These are phyloP conservation scores for Danio kyathit DNA, from an alignment of 2,797 vertebrate genomes.

Conservation along the genomic window DNA sequence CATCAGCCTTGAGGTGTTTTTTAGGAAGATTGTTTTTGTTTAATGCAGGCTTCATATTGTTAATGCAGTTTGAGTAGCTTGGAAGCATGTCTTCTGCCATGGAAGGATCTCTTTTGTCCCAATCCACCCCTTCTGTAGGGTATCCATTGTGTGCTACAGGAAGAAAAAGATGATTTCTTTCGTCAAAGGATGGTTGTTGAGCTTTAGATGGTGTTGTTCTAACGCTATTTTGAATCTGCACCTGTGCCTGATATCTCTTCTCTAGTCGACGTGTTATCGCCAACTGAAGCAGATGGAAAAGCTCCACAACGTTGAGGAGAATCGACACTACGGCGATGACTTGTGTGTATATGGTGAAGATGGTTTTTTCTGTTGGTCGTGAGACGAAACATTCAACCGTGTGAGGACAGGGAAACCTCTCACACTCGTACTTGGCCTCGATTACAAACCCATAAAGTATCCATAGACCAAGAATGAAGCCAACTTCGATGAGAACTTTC, in stretches of 20 bases:
- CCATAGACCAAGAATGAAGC: constrained; percentile 83
- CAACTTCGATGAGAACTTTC: constrained; percentile 79
- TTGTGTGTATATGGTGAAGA: constrained; percentile 85
- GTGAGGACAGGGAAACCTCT: constrained; percentile 77
- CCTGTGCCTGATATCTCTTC: constrained; percentile 57
- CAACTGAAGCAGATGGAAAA: constrained; percentile 77
- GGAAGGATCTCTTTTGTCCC: constrained; percentile 37
- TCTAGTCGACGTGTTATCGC: constrained; percentile 69
- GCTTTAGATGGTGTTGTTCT: not conserved
- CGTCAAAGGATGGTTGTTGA: constrained; percentile 50
- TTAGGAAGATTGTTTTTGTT: constrained; percentile 57
- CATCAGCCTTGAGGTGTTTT: constrained; percentile 58
- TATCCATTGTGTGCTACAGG: constrained; percentile 52
- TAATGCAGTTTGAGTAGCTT: constrained; percentile 75
- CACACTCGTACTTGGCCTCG: constrained; percentile 75
- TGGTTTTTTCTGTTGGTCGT: constrained; percentile 84
- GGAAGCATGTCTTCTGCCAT: constrained; percentile 66
- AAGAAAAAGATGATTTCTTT: constrained; percentile 53
- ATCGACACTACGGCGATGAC: constrained; percentile 77
- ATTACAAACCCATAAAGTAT: constrained; percentile 82
- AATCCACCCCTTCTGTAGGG: constrained; percentile 65
- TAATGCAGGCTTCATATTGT: constrained; percentile 56
- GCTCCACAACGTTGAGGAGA: constrained; percentile 82
- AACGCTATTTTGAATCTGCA: constrained; percentile 14
- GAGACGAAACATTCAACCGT: constrained; percentile 86